phyloP scores from a whole-genome alignment of 2,113 vertebrate species.

The Myotis davidii region DNA sequence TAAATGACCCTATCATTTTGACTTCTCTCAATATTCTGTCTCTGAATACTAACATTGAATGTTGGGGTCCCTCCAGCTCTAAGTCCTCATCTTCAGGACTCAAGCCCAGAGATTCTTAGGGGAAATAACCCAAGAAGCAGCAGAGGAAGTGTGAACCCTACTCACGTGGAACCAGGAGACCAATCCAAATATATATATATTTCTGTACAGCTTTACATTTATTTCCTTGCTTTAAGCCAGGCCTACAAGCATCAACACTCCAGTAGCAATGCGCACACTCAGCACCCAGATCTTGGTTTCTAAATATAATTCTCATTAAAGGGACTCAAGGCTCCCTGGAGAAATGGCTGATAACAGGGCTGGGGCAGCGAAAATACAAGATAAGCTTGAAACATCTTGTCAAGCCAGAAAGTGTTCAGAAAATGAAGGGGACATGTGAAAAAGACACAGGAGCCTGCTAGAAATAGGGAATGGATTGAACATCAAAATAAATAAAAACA shows the following conservation, averaged over 20 bases:
- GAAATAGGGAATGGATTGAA: neutral
- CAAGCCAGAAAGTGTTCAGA: neutral
- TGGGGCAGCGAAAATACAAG: neutral
- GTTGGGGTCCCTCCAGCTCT: neutral
- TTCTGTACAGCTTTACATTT: neutral
- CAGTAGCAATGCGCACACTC: neutral
- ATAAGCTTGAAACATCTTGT: neutral
- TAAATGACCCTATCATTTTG: neutral
- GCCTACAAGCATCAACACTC: neutral
- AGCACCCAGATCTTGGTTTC: neutral
- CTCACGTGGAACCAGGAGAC: neutral
- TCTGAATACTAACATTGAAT: neutral
- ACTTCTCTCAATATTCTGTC: neutral
- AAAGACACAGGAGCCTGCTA: neutral
- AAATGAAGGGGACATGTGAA: neutral
- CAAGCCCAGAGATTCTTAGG: neutral
- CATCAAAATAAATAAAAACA: slow-evolving; percentile 28
- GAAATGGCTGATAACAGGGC: neutral
- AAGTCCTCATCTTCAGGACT: neutral
- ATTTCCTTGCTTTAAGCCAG: neutral
- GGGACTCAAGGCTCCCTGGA: neutral
- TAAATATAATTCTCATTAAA: neutral
- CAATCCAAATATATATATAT: neutral
- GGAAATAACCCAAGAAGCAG: neutral
- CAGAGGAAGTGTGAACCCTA: neutral